Base-by-base conservation (phyloP, 2,797 vertebrate species). In the Mormyrus proboscirostris region DNA sequence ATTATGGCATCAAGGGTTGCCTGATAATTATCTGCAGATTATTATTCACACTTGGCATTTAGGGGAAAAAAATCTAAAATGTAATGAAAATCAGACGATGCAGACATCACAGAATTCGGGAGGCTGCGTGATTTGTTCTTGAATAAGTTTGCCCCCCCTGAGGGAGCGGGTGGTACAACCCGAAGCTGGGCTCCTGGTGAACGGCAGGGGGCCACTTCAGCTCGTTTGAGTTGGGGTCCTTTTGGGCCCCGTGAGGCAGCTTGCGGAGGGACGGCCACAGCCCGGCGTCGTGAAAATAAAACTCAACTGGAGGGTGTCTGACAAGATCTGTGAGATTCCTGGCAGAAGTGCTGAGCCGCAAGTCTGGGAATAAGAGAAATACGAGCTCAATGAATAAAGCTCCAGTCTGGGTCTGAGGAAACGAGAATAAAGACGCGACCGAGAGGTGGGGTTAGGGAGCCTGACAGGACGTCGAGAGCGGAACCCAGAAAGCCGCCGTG, bases 21-120 rank as follows among this genome's bases (percentile, higher is more conserved):
- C 29, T 38, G 57, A 65, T 65, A 87, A 87, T 62, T 86, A 86
- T 86, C 85, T 86, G 25, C 9, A 87, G 85, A 87, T 84, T 65
- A 65, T 62, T 62, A 87, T 87, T 44, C 55, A 65, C 86, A n/a
- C 57, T 62, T 65, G 85, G 57, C 57, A 87, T 87, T 53, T 59
- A 47, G 25, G 14, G 6, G 16, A 16, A 57, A 62, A 62, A 87
- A 62, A 84, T 41, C 33, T 38, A 79, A 79, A 79, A 84, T 47
- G 62, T 50, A 22, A 50, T 29, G 47, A 29, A 50, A 85, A 85
- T 85, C 47, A 85, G 83, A 16, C 3, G 22, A 55, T 86, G 10
- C 10, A 33, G 84, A 57, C 51, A 22, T 53, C 85, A 86, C 33
- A 29, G 12, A 29, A 29, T 86, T 25, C 9, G 2, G 22, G 8